Evolutionary conservation across 2,113 vertebrate species (phyloP), one percentile per base, ranked within the genome.

Genomic region (Tympanuchus pallidicinctus): DNA sequence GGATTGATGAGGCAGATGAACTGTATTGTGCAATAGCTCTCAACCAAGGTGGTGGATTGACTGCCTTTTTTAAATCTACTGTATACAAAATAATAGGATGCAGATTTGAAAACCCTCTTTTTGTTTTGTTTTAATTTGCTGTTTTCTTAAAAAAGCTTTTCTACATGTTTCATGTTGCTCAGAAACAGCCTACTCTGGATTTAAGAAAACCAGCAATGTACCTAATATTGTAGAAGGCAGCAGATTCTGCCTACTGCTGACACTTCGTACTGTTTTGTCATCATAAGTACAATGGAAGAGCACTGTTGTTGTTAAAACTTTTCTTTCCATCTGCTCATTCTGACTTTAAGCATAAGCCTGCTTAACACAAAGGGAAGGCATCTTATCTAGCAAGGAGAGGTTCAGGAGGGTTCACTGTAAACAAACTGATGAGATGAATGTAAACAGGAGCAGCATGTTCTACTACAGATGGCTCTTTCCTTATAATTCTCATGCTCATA

Each of bases 321-420:
- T 94, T 92, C 70, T 89, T 91, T 89, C 95, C 97, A 96, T 96
- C 93, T 97, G 95, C 94, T 97, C 34, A 22, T 90, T 95, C 88
- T 96, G 91, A 96, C 90, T 96, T 94, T 84, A 89, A 94, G 65
- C 92, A 93, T 88, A 95, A 94, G 94, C 84, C 78, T 82, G 71
- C 56, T 89, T 97, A 96, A 96, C 94, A 94, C 92, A 94, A 91
- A 92, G 70, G 83, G 57, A 95, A 92, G 61, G 71, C 91, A 90
- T 95, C 64, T 60, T 84, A 57, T 90, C 83, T 94, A 74, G 80
- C 71, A 95, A 89, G 89, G 66, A 96, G 86, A 84, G 87, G 94
- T 91, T 97, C 95, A 92, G 65, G 50, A 95, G 48, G 77, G 93
- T 95, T 97, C 96, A 93, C 87, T 92, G 83, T 94, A 93, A 96